Evolutionary conservation across 2,797 vertebrate genomes (phyloP), one percentile per base, ranked within the genome.

Genomic region (Sebastes cheni): DNA sequence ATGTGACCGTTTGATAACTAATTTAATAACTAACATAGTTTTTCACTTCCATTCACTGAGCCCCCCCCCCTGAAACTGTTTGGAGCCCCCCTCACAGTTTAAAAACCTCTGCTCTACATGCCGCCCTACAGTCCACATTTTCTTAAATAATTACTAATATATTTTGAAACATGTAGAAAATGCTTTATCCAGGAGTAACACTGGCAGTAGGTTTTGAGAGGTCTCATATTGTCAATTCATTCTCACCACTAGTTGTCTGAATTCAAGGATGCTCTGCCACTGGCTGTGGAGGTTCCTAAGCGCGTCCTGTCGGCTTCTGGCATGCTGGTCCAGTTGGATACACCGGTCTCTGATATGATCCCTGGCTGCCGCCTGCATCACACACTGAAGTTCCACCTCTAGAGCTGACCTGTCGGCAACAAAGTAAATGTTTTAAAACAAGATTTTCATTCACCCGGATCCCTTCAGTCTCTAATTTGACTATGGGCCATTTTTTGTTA

Each of bases 231-330:
- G 50, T 77, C 12, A 23, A 9, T 32, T 64, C 0, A 59, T 42
- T 67, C 92, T 92, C 72, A 96, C 97, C 94, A 97, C 95, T 46
- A 94, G 89, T 18, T 90, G 88, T 80, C 95, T 93, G 82, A 96
- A 96, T 81, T 96, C 94, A 88, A 95, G 84, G 82, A 96, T 94
- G 72, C 91, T 93, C 67, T 95, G 93, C 92, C 95, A 95, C 82
- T 96, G 95, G 18, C 82, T 87, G 52, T 78, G 93, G 27, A 97
- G 93, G 46, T 58, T 89, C 27, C 82, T 84, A 4, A 96, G 85
- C 0, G 89, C 93, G 12, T 95, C 90, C 25, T 95, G 95, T 16
- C 81, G 86, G 66, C 88, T 89, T 32, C 85, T 91, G 20, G 91
- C 89, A 13, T 88, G 84, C 39, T 92, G 91, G 72, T 95, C 91